Percentiles rank a stretch among this genome's conserved stretches.
Evolutionary conservation across 2,888 invertebrate genomes (phyloP).

Genomic region (Amphipyra tragopoginis): DNA sequence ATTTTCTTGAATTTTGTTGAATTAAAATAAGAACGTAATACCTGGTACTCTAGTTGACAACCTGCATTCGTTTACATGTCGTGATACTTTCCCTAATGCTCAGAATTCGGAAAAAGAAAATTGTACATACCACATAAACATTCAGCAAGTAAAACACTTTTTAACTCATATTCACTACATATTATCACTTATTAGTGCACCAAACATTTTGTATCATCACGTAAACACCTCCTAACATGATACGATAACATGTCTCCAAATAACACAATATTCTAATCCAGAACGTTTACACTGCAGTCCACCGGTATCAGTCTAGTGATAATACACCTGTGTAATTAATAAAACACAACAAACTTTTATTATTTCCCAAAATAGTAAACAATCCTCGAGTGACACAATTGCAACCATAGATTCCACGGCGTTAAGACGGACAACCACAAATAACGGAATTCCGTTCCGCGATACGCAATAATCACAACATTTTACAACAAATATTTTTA

Average conservation of each 20-base stretch:
- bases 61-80: constrained; percentile 75
- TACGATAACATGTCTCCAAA: constrained; percentile 55
- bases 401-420: constrained; percentile 86
- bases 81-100: constrained; percentile 72
- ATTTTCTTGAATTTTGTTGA: constrained; percentile 16
- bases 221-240: constrained; percentile 81
- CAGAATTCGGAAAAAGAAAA: constrained; percentile 55
- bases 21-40: constrained; percentile 57
- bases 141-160: constrained; percentile 63
- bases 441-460: constrained; percentile 77
- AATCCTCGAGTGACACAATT: constrained; percentile 86
- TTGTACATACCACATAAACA: constrained; percentile 68
- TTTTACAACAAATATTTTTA: too few species aligned
- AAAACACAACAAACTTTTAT: constrained; percentile 64
- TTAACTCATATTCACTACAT: constrained; percentile 64
- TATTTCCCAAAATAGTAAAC: constrained; percentile 86
- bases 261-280: constrained; percentile 41
- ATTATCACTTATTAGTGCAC: constrained; percentile 67
- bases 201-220: constrained; percentile 78
- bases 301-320: constrained; percentile 43
- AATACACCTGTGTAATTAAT: constrained; percentile 50
- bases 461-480: constrained; percentile 58
- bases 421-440: constrained; percentile 84
- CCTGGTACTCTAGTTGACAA: constrained; percentile 74
- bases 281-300: constrained; percentile 55